Evolutionary conservation across 1,140 invertebrate genomes (phyloP), one percentile per base, ranked within the genome.

Genomic region (Gonioctena quinquepunctata): DNA sequence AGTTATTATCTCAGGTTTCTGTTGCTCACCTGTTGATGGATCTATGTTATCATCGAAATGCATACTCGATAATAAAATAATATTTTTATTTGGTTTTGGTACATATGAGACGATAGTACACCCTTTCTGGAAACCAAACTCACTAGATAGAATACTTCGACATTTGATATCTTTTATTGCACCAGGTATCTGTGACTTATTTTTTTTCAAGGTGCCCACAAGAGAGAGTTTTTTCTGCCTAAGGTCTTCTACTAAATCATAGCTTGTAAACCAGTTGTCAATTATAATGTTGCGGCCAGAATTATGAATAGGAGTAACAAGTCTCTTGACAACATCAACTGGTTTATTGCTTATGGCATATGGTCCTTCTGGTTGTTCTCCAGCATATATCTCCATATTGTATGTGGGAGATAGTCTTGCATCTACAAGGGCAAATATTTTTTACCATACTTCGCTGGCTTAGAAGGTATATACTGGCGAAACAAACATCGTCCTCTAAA

Each of bases 361-460:
- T 13, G 42, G 48, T 23, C 48, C 42, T 5, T 61, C 16, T 11
- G 67, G 27, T 25, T 69, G 67, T 13, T 25, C 22, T 1, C 25
- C 67, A 5, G 67, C 33, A 64, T 69, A 69, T 25, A 59, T 59
- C 25, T 62, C 67, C 26, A 64, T 21, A 63, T 69, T 69, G 13
- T 11, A 18, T 22, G 26, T 50, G 33, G 48, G 65, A n/a, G n/a
- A n/a, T n/a, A n/a, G n/a, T n/a, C n/a, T n/a, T n/a, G n/a, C n/a
- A n/a, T n/a, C n/a, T n/a, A n/a, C n/a, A n/a, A n/a, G n/a, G n/a
- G n/a, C n/a, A n/a, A n/a, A n/a, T n/a, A n/a, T n/a, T n/a, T n/a
- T n/a, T n/a, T n/a, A n/a, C 83, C 85, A 76, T 85, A 87, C 69
- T 82, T 82, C 8, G 69, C 76, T 11, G 81, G 81, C 73, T 85